phyloP scores from a whole-genome alignment of 1,140 invertebrate species.

The Diprion similis region DNA sequence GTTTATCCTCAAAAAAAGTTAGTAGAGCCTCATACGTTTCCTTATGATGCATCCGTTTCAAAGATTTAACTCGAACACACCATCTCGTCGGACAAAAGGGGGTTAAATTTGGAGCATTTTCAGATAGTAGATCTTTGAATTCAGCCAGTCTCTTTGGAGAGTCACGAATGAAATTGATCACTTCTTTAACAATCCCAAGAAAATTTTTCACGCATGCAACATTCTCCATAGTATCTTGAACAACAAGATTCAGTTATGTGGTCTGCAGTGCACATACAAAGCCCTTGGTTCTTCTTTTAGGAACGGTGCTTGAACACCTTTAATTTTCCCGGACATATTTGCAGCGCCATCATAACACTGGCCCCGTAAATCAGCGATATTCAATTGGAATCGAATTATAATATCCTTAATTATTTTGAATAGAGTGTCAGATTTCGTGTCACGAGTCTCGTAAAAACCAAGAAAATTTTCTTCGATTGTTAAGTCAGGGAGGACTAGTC shows the following conservation, averaged over 20 bases:
- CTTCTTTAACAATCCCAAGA: slow-evolving; percentile 11
- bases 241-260: slow-evolving; percentile 29
- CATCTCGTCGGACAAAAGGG: slow-evolving; percentile 17
- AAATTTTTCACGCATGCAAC: slow-evolving; percentile 21
- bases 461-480: slow-evolving; percentile 16
- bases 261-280: slow-evolving; percentile 27
- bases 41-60: background rate
- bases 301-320: slow-evolving; percentile 18
- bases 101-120: slow-evolving; percentile 8
- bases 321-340: slow-evolving; percentile 21
- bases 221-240: slow-evolving; percentile 24
- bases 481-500: slow-evolving; percentile 20
- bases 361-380: slow-evolving; percentile 15
- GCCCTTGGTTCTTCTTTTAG: slow-evolving; percentile 26
- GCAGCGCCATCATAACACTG: slow-evolving; percentile 22
- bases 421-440: slow-evolving; percentile 17
- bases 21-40: background rate
- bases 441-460: slow-evolving; percentile 25
- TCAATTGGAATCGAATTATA: slow-evolving; percentile 21
- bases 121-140: slow-evolving; percentile 15
- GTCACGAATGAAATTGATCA: slow-evolving; percentile 17
- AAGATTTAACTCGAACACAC: slow-evolving; percentile 3
- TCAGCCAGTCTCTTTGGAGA: slow-evolving; percentile 18
- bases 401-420: slow-evolving; percentile 22
- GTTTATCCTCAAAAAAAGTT: background rate